Conservation (phyloP, 2,113 vertebrate species). For the Thymallus thymallus region DNA sequence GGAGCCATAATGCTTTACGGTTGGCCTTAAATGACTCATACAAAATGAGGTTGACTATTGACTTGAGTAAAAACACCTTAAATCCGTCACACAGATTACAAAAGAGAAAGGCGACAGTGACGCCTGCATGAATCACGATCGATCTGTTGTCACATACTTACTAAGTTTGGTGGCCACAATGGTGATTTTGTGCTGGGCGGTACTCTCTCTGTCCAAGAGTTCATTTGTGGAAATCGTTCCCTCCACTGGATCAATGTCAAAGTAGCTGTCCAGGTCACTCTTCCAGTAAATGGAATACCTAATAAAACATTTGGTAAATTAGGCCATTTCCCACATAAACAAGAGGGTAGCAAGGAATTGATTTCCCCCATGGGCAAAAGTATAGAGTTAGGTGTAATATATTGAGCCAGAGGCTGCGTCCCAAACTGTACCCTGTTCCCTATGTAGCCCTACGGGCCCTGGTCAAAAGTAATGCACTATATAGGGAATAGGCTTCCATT, state of each 20-base stretch:
- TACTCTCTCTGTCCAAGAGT: conserved; percentile 89
- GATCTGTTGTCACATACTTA: conserved; percentile 79
- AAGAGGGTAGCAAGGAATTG: conserved; percentile 25
- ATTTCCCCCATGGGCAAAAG: conserved; percentile 34
- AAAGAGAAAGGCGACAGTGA: conserved; percentile 4
- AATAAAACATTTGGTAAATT: conserved; percentile 51
- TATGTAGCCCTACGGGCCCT: no score
- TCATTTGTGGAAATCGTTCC: conserved; percentile 95
- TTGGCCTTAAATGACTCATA: conserved; percentile 59
- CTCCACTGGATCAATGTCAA: conserved; percentile 88
- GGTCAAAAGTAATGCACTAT: no score
- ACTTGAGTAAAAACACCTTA: conserved; percentile 59
- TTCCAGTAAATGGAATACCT: conserved; percentile 97
- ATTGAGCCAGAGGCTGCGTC: conserved; percentile 10
- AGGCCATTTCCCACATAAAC: conserved; percentile 38
- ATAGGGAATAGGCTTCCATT: no score
- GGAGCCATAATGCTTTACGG: conserved; percentile 62
- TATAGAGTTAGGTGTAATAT: conserved; percentile 55
- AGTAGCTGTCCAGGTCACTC: conserved; percentile 90
- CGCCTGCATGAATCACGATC: conserved; percentile 36
- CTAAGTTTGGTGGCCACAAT: conserved; percentile 96
- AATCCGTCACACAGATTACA: conserved; percentile 60
- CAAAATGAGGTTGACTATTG: conserved; percentile 65
- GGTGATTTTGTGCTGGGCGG: conserved; percentile 91
- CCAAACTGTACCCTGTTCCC: no score